A percentile compares a stretch with the other conserved stretches of the same genome.
Conservation (phyloP, 2,888 invertebrate genomes). For the Pharmacophagus antenor region DNA sequence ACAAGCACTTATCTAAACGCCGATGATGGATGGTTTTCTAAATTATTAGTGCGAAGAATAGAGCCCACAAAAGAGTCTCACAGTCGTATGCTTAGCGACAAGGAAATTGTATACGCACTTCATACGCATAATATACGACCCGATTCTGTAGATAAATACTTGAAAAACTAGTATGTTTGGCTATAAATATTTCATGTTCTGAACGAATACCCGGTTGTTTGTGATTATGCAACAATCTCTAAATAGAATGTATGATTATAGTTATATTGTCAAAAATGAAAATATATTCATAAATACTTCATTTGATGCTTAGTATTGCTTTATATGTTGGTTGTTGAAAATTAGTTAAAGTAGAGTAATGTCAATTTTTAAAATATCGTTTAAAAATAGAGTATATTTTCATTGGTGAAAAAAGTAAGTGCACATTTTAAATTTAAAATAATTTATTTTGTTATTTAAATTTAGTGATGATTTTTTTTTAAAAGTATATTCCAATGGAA, state of each 20-base stretch:
- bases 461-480: no score
- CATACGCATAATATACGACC: conserved; percentile 97
- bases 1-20: conserved; percentile 61
- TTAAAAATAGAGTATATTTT: no score
- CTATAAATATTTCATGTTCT: conserved; percentile 38
- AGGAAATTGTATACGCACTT: conserved; percentile 96
- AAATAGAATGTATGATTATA: conserved; percentile 49
- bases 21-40: conserved; percentile 92
- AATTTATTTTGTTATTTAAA: no score
- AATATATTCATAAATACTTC: neutral
- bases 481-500: no score
- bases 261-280: neutral
- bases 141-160: conserved; percentile 91
- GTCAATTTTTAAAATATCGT: neutral
- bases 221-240: conserved; percentile 67
- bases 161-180: conserved; percentile 92
- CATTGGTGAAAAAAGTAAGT: no score
- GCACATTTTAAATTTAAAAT: no score
- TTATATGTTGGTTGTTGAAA: neutral
- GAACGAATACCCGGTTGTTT: conserved; percentile 37
- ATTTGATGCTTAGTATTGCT: neutral
- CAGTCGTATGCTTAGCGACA: conserved; percentile 97
- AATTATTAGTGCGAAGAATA: conserved; percentile 92
- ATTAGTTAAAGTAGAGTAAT: neutral
- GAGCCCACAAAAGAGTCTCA: conserved; percentile 98